phyloP scores from a whole-genome alignment of 2,888 invertebrate genomes.

The Biston stratarius region DNA sequence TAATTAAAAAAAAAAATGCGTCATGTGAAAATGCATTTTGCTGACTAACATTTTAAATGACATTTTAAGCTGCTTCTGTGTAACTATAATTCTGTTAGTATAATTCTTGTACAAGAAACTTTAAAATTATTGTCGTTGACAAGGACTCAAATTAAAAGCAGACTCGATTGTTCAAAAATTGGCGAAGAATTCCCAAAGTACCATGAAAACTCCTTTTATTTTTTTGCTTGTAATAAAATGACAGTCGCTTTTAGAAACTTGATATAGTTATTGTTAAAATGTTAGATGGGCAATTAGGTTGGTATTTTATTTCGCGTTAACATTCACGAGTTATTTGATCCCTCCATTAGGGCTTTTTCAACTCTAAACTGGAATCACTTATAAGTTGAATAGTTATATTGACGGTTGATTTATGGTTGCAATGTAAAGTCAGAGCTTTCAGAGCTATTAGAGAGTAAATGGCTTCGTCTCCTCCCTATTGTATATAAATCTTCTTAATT shows the following conservation, averaged over 20 bases:
- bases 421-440: slow-evolving; percentile 1
- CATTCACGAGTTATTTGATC: slow-evolving; percentile 25
- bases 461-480: background rate
- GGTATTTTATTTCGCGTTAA: slow-evolving; percentile 21
- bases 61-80: too few species aligned
- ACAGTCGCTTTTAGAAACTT: slow-evolving; percentile 17
- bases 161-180: slow-evolving; percentile 5
- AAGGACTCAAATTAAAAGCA: background rate
- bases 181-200: background rate
- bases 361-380: slow-evolving; percentile 19
- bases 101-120: too few species aligned
- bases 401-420: slow-evolving; percentile 8
- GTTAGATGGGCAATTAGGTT: slow-evolving; percentile 18
- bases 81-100: too few species aligned
- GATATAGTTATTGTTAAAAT: slow-evolving; percentile 28
- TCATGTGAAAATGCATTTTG: too few species aligned
- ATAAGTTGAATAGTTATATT: slow-evolving; percentile 11
- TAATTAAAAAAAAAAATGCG: too few species aligned
- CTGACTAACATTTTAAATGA: too few species aligned
- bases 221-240: slow-evolving; percentile 9
- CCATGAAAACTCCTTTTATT: slow-evolving; percentile 3
- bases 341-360: slow-evolving; percentile 35
- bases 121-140: background rate
- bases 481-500: background rate
- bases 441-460: slow-evolving; percentile 7